Evolutionary conservation across 1,140 invertebrate genomes (phyloP).

Genomic region (Drosophila oshimai): DNA sequence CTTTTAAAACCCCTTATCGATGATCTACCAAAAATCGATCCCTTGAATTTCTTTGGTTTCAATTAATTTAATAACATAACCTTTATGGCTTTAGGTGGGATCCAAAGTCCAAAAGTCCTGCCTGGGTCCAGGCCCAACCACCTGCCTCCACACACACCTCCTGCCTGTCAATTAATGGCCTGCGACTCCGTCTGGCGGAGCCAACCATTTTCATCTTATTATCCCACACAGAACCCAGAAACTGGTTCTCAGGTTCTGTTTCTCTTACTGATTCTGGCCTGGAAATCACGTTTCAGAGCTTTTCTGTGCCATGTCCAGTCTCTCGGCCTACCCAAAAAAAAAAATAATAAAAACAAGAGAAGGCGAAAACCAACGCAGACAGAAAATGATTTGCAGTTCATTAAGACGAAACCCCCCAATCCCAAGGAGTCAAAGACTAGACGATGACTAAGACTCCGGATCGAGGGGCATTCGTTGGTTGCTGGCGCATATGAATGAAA

Average conservation of each 20-base stretch:
- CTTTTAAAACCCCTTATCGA: slow-evolving; percentile 11
- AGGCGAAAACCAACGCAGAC: slow-evolving; percentile 57
- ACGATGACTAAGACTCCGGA: slow-evolving; percentile 60
- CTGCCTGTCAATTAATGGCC: slow-evolving; percentile 57
- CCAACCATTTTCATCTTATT: slow-evolving; percentile 63
- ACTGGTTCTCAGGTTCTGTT: slow-evolving; percentile 44
- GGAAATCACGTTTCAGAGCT: slow-evolving; percentile 38
- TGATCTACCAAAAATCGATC: slow-evolving; percentile 16
- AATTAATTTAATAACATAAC: slow-evolving; percentile 30
- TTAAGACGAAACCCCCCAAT: slow-evolving; percentile 53
- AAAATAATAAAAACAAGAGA: neutral
- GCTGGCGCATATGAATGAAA: slow-evolving; percentile 42
- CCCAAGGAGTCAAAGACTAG: slow-evolving; percentile 39
- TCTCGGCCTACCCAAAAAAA: slow-evolving; percentile 12
- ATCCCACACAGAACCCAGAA: slow-evolving; percentile 61
- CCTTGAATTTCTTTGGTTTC: neutral
- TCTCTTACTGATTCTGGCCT: slow-evolving; percentile 26
- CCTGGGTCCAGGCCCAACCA: slow-evolving; percentile 6
- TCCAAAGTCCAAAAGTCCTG: slow-evolving; percentile 38
- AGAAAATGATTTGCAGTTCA: slow-evolving; percentile 75
- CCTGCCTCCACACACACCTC: slow-evolving; percentile 30
- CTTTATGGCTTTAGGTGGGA: neutral
- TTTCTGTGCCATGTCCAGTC: slow-evolving; percentile 38
- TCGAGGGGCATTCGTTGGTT: neutral
- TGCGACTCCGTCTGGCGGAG: slow-evolving; percentile 17